Percentiles rank a stretch among this genome's conserved stretches.
Evolutionary conservation across 1,140 invertebrate genomes (phyloP).

Genomic region (Drosophila pallidifrons): DNA sequence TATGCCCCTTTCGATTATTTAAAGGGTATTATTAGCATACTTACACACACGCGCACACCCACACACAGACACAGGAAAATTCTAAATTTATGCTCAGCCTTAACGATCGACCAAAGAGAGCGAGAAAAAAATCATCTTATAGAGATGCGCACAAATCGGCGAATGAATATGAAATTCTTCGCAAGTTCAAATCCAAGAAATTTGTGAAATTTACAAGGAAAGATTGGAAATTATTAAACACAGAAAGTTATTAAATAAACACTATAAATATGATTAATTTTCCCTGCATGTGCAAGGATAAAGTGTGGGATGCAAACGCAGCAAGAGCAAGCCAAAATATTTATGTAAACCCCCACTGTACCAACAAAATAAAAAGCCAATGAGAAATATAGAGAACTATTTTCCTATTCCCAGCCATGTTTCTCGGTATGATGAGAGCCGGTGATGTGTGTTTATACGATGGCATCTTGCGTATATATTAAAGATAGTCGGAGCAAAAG

Average conservation of each 20-base stretch:
- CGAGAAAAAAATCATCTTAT: conserved; percentile 11
- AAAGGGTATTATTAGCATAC: conserved; percentile 14
- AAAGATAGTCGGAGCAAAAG: conserved; percentile 20
- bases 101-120: not conserved
- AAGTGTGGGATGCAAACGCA: not conserved
- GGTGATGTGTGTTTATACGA: conserved; percentile 16
- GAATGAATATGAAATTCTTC: not conserved
- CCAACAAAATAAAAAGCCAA: not conserved
- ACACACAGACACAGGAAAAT: conserved; percentile 10
- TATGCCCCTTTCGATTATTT: not conserved
- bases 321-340: conserved; percentile 4
- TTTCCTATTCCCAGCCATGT: too few species aligned
- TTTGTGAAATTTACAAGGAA: too few species aligned
- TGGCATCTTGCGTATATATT: conserved; percentile 14
- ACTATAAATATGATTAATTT: too few species aligned
- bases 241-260: too few species aligned
- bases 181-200: too few species aligned
- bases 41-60: not conserved
- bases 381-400: too few species aligned
- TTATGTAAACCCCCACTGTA: conserved; percentile 3
- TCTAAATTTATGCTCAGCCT: conserved; percentile 62
- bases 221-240: too few species aligned
- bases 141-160: conserved; percentile 13
- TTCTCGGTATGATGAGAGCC: too few species aligned
- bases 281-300: not conserved